phyloP scores from a whole-genome alignment of 1,140 invertebrate genomes.

The Cyclina sinensis region DNA sequence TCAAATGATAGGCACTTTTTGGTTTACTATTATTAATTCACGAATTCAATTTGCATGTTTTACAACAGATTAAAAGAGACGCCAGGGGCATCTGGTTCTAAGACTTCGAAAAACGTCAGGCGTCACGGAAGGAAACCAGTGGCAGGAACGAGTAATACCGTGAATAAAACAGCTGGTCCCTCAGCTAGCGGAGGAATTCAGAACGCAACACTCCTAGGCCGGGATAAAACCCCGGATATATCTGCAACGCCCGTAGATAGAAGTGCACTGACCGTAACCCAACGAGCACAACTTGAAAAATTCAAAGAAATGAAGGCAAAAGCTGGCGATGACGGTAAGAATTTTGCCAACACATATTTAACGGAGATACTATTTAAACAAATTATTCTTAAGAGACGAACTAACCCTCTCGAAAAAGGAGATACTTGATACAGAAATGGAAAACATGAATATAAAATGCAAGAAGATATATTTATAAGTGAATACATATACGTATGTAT shows the following conservation, averaged over 20 bases:
- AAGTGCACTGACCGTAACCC: neutral
- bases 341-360: neutral
- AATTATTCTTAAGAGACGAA: too few relatives aligned
- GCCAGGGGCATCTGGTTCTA: neutral
- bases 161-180: neutral
- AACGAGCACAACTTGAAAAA: conserved; percentile 33
- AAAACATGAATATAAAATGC: neutral
- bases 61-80: neutral
- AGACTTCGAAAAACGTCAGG: neutral
- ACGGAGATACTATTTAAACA: neutral
- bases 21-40: too few relatives aligned
- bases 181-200: too few relatives aligned
- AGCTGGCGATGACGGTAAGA: neutral
- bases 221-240: conserved; percentile 42
- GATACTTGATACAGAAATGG: neutral
- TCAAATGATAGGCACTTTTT: too few relatives aligned
- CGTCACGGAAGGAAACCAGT: neutral
- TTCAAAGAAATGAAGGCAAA: conserved; percentile 23
- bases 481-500: neutral
- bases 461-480: neutral
- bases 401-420: too few relatives aligned
- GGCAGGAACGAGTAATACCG: neutral
- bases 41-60: too few relatives aligned
- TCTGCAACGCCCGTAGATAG: neutral
- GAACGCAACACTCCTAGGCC: neutral